A percentile compares a stretch with the other conserved stretches of the same genome.
These are phyloP conservation scores for Microcaecilia unicolor DNA, from an alignment of 2,797 vertebrate species.

Conservation along the genomic window DNA sequence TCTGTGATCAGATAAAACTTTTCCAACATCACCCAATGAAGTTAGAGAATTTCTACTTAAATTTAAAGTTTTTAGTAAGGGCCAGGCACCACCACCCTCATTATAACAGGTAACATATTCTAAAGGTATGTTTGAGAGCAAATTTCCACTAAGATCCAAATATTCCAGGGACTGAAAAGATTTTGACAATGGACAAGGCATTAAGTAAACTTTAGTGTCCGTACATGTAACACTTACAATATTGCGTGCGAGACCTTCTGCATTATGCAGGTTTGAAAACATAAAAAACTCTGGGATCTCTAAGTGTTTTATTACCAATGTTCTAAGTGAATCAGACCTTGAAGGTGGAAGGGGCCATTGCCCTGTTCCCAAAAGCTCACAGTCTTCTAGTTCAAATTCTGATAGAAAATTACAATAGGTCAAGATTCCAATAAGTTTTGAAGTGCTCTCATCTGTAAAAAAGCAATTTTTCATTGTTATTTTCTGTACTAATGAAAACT, in stretches of 20 bases:
- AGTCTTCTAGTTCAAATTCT: slow-evolving; percentile 31
- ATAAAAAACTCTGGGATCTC: slow-evolving; percentile 37
- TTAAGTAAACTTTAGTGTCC: slow-evolving; percentile 54
- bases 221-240: slow-evolving; percentile 40
- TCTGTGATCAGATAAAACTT: slow-evolving; percentile 10
- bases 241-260: slow-evolving; percentile 13
- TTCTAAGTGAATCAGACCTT: slow-evolving; percentile 15
- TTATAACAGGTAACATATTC: slow-evolving; percentile 36
- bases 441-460: slow-evolving; percentile 7
- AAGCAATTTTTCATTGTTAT: slow-evolving; percentile 31
- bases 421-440: not conserved
- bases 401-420: slow-evolving; percentile 6
- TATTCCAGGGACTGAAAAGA: slow-evolving; percentile 44
- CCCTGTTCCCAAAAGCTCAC: slow-evolving; percentile 38
- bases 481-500: slow-evolving; percentile 3
- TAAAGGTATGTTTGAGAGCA: slow-evolving; percentile 48
- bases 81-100: slow-evolving; percentile 14
- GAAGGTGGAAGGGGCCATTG: accelerated
- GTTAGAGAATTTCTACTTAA: slow-evolving; percentile 57
- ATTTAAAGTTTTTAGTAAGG: slow-evolving; percentile 49
- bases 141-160: slow-evolving; percentile 58
- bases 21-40: slow-evolving; percentile 22
- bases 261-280: slow-evolving; percentile 32
- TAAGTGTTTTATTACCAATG: slow-evolving; percentile 18
- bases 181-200: slow-evolving; percentile 37